Evolutionary conservation across 1,140 invertebrate genomes (phyloP).

Genomic region (Caenorhabditis brenneri): DNA sequence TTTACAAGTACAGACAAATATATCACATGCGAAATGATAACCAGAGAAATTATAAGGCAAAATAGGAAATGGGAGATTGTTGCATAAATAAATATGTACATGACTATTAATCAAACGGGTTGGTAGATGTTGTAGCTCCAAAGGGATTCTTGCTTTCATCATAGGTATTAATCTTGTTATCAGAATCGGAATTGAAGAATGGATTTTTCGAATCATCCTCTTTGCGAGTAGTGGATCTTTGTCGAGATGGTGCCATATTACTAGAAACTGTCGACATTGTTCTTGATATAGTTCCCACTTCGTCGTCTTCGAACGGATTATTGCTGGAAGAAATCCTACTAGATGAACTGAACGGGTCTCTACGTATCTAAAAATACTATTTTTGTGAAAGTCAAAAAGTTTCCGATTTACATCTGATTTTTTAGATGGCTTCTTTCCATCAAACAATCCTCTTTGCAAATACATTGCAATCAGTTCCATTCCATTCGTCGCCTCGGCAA

Average conservation of each 20-base stretch:
- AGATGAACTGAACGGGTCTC: not conserved
- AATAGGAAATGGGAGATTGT: not conserved
- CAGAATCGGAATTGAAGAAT: not conserved
- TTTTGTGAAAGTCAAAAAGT: not conserved
- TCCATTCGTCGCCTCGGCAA: not conserved
- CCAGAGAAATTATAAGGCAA: conserved; percentile 9
- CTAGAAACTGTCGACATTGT: conserved; percentile 17
- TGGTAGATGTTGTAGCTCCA: not conserved
- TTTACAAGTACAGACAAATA: not conserved
- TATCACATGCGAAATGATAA: not conserved
- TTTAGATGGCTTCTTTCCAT: conserved; percentile 1
- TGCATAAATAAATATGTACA: not conserved
- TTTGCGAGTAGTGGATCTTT: conserved; percentile 3
- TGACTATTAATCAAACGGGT: not conserved
- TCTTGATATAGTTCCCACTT: not conserved
- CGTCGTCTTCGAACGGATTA: conserved; percentile 7
- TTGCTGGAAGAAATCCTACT: not conserved
- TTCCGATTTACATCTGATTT: not conserved
- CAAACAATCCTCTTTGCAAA: conserved; percentile 28
- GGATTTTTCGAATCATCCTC: not conserved
- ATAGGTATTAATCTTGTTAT: not conserved
- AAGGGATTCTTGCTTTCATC: conserved; percentile 9
- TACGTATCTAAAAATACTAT: not conserved
- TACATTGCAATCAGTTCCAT: conserved; percentile 40
- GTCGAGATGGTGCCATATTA: not conserved